These are phyloP conservation scores for Drosophila prolongata DNA, from an alignment of 2,888 invertebrate genomes.

Conservation along the genomic window DNA sequence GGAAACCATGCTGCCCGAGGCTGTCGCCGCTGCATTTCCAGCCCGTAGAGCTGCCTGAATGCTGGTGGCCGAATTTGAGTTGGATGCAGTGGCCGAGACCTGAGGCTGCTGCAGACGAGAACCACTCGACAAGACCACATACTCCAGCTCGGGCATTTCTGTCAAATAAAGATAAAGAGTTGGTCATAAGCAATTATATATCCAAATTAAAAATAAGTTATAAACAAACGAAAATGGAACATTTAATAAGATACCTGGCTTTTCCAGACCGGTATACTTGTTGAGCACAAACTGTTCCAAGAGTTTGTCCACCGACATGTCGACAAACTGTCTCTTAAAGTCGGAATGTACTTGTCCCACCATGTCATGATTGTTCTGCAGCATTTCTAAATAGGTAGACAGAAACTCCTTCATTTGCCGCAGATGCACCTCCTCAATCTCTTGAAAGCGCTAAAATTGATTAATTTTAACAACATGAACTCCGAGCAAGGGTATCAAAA, in stretches of 20 bases:
- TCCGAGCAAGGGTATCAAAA: too few species aligned
- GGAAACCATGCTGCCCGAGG: constrained; percentile 57
- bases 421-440: constrained; percentile 95
- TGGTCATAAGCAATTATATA: neutral
- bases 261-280: constrained; percentile 96
- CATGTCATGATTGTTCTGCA: constrained; percentile 95
- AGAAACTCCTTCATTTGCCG: constrained; percentile 98
- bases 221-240: too few species aligned
- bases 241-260: constrained; percentile 88
- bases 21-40: constrained; percentile 48
- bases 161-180: constrained; percentile 1
- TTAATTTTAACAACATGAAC: neutral
- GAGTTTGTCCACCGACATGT: constrained; percentile 96
- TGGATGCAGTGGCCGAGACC: constrained; percentile 67
- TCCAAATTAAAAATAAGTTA: too few species aligned
- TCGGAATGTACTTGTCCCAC: constrained; percentile 97
- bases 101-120: constrained; percentile 69
- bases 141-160: constrained; percentile 83
- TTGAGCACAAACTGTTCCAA: constrained; percentile 95
- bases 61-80: constrained; percentile 82
- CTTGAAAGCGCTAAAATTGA: constrained; percentile 92
- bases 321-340: constrained; percentile 95
- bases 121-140: constrained; percentile 77
- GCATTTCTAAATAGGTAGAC: constrained; percentile 93
- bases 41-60: constrained; percentile 76